A percentile compares a stretch with the other conserved stretches of the same genome.
Evolutionary conservation across 2,888 invertebrate genomes (phyloP).

Genomic region (Pyralis farinalis): DNA sequence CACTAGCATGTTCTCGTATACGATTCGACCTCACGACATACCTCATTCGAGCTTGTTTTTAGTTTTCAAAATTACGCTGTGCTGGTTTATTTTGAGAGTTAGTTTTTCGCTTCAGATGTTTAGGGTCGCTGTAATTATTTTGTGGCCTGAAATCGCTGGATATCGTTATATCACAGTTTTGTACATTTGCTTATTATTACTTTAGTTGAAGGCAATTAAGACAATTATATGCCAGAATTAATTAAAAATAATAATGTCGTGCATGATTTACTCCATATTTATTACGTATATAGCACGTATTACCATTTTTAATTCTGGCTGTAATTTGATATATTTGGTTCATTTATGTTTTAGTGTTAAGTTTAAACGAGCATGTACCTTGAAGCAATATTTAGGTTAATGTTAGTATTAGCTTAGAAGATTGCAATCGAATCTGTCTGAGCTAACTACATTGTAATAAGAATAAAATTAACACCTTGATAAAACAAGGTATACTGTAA

Average conservation of each 20-base stretch:
- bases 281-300: no score
- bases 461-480: not conserved
- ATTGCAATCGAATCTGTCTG: not conserved
- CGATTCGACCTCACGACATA: slow-evolving; percentile 46
- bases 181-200: slow-evolving; percentile 33
- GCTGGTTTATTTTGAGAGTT: slow-evolving; percentile 59
- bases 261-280: no score
- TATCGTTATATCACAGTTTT: slow-evolving; percentile 32
- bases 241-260: no score
- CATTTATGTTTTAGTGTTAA: slow-evolving; percentile 16
- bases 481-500: not conserved
- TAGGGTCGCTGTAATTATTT: slow-evolving; percentile 51
- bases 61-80: slow-evolving; percentile 52
- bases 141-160: slow-evolving; percentile 43
- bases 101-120: slow-evolving; percentile 50
- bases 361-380: slow-evolving; percentile 17
- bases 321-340: slow-evolving; percentile 7
- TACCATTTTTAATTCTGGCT: slow-evolving; percentile 15
- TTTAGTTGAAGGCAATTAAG: slow-evolving; percentile 18
- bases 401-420: not conserved
- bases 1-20: slow-evolving; percentile 39
- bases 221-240: not conserved
- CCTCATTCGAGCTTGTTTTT: slow-evolving; percentile 62
- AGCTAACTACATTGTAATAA: not conserved
- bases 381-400: not conserved